Base-by-base conservation (phyloP, 2,113 vertebrate genomes). In the Notarius lentiginosus region DNA sequence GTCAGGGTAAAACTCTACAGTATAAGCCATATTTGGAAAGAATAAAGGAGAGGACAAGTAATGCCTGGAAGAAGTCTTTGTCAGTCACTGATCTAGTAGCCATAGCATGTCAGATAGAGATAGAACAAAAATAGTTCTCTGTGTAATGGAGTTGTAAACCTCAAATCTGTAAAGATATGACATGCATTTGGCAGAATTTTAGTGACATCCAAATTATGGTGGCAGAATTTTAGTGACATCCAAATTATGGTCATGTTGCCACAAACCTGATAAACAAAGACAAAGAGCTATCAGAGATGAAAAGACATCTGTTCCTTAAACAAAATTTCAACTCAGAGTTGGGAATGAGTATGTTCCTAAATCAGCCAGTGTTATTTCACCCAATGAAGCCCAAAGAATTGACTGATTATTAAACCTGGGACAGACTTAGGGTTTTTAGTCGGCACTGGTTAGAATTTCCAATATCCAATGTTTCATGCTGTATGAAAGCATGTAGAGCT, bases 11-110 rank as follows among this genome's bases (percentile, higher is more conserved):
- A 80, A 84, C 73, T 75, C 49, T 65, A n/a, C n/a, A n/a, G n/a
- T n/a, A 60, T 72, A 85, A 70, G 63, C 56, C 55, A 66, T 88
- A 88, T 79, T 34, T 15, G 34, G 24, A 87, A 41, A 60, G 11
- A 61, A 66, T 75, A 73, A 66, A 7, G 20, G 79, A 27, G 49
- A 84, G 58, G 47, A 7, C 4, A 55, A 17, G 22, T 82, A 84
- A 85, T 49, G 72, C 51, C 60, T 55, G 55, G 1, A 68, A 22
- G 22, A 73, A 84, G 82, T 49, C 75, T 84, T 75, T 85, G 86
- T 89, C 55, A 87, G 79, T 68, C 34, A 41, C 24, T 27, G 30
- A 87, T 58, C 51, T 41, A 20, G n/a, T 34, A 61, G 80, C 53
- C 14, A 15, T 56, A 61, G 70, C 51, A 83, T 60, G 61, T 88